Evolutionary conservation across 1,140 invertebrate genomes (phyloP), one percentile per base, ranked within the genome.

Genomic region (Probaryconus sp.): DNA sequence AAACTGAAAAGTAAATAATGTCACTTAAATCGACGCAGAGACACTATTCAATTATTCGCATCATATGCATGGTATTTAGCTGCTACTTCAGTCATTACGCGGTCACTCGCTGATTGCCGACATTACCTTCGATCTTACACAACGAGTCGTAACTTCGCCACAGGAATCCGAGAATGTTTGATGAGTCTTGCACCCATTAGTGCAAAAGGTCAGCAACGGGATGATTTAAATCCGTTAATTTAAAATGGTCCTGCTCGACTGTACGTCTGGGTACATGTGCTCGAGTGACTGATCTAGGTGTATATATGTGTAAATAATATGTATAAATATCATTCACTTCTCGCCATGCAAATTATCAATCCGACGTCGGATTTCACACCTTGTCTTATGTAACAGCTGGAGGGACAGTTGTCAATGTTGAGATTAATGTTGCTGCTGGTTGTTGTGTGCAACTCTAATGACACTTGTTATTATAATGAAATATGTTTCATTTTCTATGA

Each of bases 91-190:
- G 63, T 68, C 64, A 65, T 77, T 72, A 77, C 74, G 63, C 68
- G 74, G 63, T 77, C 68, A 72, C 63, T 63, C 56, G 64, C 55
- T 71, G 73, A 76, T 76, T 71, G 67, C 73, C 67, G 45, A 71
- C 73, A 71, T 76, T 70, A 71, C 67, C 68, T 76, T 76, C 50
- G 68, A 71, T 76, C 74, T 76, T 76, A 68, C 74, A 68, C 74
- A 76, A 76, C 67, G 63, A 55, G 40, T 64, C 47, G 56, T 74
- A 68, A 68, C 63, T 74, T 74, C 63, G 50, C 63, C 63, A 74
- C 63, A 74, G 71, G 71, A 74, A 74, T 74, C 71, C 56, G 50
- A 63, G 71, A 74, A 74, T 68, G 63, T 63, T 68, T 68, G 71
- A 74, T 63, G 71, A 63, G 63, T 74, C 61, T 67, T 68, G 63